phyloP scores from a whole-genome alignment of 2,113 vertebrate genomes.

The Limanda limanda region DNA sequence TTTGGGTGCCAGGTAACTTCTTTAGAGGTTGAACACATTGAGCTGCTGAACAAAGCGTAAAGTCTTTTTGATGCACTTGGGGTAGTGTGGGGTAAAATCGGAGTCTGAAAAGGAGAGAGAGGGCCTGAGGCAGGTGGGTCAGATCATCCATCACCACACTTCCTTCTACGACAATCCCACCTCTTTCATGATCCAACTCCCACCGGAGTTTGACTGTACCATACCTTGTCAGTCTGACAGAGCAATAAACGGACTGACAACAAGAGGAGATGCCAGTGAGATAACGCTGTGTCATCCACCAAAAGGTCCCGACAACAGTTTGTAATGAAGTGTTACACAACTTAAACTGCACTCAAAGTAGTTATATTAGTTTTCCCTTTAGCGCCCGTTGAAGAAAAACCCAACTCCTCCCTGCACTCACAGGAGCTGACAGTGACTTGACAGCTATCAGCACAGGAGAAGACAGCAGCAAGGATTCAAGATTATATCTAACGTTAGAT shows the following conservation, averaged over 20 bases:
- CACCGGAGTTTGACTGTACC: neutral
- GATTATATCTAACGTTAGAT: neutral
- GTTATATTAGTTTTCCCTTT: neutral
- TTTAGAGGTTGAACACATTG: neutral
- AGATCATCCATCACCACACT: neutral
- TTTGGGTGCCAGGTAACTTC: neutral
- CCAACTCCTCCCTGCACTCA: neutral
- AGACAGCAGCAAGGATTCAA: neutral
- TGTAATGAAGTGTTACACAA: neutral
- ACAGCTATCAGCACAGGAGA: neutral
- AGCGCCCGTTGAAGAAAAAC: too few relatives aligned
- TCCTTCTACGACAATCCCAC: neutral
- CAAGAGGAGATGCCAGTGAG: neutral
- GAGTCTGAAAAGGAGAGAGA: neutral
- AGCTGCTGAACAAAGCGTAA: neutral
- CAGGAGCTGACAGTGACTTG: neutral
- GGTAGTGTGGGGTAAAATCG: neutral
- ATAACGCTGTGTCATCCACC: neutral
- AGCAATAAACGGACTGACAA: neutral
- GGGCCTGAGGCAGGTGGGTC: neutral
- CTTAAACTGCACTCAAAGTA: neutral
- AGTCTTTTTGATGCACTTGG: neutral
- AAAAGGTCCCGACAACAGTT: neutral
- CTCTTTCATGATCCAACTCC: neutral
- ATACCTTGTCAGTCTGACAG: neutral